Evolutionary conservation across 2,888 invertebrate genomes (phyloP).

Genomic region (Aphidius colemani): DNA sequence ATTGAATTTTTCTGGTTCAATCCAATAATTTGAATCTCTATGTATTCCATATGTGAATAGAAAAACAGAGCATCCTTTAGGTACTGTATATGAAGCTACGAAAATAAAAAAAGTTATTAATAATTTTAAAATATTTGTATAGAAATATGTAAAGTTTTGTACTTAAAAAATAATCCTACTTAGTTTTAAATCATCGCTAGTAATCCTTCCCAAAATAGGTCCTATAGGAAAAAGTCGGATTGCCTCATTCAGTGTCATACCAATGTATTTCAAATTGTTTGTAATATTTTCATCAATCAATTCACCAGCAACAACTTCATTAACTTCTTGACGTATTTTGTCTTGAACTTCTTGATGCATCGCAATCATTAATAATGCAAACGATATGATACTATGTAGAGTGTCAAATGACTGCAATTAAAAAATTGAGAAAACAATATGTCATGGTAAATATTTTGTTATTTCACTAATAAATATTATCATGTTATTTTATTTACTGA

Average conservation of each 20-base stretch:
- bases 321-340: slow-evolving; percentile 11
- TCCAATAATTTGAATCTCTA: slow-evolving; percentile 38
- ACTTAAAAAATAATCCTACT: not conserved
- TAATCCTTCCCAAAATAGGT: slow-evolving; percentile 3
- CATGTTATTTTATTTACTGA: not conserved
- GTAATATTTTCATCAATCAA: not conserved
- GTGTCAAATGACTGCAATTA: slow-evolving; percentile 7
- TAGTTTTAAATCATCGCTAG: slow-evolving; percentile 14
- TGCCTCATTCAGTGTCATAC: slow-evolving; percentile 12
- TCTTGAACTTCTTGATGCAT: slow-evolving; percentile 16
- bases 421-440: not conserved
- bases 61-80: slow-evolving; percentile 37
- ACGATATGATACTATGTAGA: not conserved
- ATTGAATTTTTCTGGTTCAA: slow-evolving; percentile 39
- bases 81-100: slow-evolving; percentile 37
- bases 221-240: slow-evolving; percentile 19
- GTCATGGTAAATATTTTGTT: not conserved
- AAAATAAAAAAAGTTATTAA: not conserved
- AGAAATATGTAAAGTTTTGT: too few relatives aligned
- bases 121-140: too few relatives aligned
- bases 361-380: slow-evolving; percentile 13
- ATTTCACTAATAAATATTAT: not conserved
- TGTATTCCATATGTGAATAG: slow-evolving; percentile 38
- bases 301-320: slow-evolving; percentile 3
- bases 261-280: slow-evolving; percentile 2